A percentile compares a stretch with the other conserved stretches of the same genome.
Conservation (phyloP, 1,140 invertebrate genomes). For the Drosophila erecta region DNA sequence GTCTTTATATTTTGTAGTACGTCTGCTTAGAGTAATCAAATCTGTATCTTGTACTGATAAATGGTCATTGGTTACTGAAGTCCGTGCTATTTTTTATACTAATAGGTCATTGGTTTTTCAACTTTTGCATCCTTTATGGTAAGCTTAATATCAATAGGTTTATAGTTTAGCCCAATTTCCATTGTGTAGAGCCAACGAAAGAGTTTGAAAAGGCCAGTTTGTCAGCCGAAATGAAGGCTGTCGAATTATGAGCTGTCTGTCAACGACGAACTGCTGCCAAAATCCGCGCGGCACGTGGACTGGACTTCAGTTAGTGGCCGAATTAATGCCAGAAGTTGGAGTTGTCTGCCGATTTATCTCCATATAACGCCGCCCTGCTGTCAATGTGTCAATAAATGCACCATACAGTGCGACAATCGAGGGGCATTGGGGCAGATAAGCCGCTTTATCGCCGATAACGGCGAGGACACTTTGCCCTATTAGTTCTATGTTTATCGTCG, state of each 20-base stretch:
- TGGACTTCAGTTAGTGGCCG: slow-evolving; percentile 26
- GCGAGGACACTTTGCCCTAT: slow-evolving; percentile 59
- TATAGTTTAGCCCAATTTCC: too few species aligned
- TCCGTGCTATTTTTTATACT: too few species aligned
- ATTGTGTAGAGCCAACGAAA: background rate
- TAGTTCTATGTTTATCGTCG: slow-evolving; percentile 61
- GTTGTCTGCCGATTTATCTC: slow-evolving; percentile 73
- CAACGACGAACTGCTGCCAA: slow-evolving; percentile 40
- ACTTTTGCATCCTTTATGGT: too few species aligned
- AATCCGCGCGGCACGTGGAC: slow-evolving; percentile 66
- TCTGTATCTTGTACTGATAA: too few species aligned
- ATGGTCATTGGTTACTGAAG: too few species aligned
- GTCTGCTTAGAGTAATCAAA: too few species aligned
- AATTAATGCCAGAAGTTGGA: slow-evolving; percentile 58
- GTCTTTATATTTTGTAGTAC: too few species aligned
- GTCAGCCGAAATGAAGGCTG: slow-evolving; percentile 52
- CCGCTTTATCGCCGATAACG: slow-evolving; percentile 51
- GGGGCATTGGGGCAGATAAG: slow-evolving; percentile 22
- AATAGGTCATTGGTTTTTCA: too few species aligned
- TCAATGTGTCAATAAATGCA: slow-evolving; percentile 79
- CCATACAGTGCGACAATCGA: slow-evolving; percentile 51
- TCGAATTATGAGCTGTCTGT: slow-evolving; percentile 57
- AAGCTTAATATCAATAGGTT: too few species aligned
- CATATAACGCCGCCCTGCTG: slow-evolving; percentile 70
- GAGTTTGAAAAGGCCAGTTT: slow-evolving; percentile 37